Percentiles rank a stretch among this genome's conserved stretches.
These are phyloP conservation scores for Berghia stephanieae DNA, from an alignment of 1,140 invertebrate genomes.

Conservation along the genomic window DNA sequence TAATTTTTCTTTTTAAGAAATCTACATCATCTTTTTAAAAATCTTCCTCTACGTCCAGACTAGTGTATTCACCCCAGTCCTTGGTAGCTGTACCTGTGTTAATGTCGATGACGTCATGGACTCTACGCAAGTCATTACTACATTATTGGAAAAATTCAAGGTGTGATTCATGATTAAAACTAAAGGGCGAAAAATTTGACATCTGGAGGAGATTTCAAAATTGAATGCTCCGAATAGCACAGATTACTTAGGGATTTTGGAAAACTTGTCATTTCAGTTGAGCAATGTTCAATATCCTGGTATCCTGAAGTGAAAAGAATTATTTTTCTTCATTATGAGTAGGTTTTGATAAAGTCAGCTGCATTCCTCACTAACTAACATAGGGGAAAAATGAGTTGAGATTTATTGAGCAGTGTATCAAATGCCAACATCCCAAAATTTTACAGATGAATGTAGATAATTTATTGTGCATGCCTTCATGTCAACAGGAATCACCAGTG, in stretches of 20 bases:
- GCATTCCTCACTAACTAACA: too few relatives aligned
- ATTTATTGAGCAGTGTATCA: too few relatives aligned
- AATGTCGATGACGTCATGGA: constrained; percentile 85
- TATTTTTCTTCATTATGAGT: too few relatives aligned
- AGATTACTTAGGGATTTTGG: neutral
- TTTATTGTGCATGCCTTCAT: too few relatives aligned
- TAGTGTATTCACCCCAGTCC: constrained; percentile 85
- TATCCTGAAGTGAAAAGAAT: neutral
- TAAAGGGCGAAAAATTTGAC: too few relatives aligned
- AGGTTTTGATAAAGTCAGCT: too few relatives aligned
- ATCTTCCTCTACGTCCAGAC: constrained; percentile 68
- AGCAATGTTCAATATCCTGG: neutral
- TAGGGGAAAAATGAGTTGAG: too few relatives aligned
- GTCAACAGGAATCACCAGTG: too few relatives aligned
- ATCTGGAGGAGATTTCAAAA: neutral
- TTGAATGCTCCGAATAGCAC: neutral
- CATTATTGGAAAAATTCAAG: constrained; percentile 88
- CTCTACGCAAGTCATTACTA: constrained; percentile 83
- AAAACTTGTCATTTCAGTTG: neutral
- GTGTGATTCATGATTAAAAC: constrained; percentile 54
- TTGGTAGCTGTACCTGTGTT: constrained; percentile 85
- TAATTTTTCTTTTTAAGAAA: neutral
- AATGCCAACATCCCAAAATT: too few relatives aligned
- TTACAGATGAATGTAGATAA: too few relatives aligned
- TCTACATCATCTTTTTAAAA: neutral